Evolutionary conservation across 2,113 vertebrate species (phyloP), one percentile per base, ranked within the genome.

Genomic region (Urocitellus parryii): DNA sequence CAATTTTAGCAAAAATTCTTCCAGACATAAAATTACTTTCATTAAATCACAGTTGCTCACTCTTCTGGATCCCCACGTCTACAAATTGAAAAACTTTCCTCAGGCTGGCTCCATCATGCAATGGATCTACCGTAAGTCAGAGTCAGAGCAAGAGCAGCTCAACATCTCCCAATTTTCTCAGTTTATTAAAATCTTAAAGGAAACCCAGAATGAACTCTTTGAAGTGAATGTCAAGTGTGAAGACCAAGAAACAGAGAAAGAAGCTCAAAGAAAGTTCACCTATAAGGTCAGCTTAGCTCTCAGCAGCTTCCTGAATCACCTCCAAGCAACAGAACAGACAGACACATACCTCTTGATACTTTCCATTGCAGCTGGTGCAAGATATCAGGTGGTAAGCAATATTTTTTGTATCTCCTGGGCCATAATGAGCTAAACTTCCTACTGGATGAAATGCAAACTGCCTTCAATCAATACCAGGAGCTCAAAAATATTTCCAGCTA

Each of bases 331-430:
- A 25, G 34, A 29, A 8, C 85, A 98, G 72, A 20, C 67, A 65
- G 98, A 98, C 25, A 22, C 9, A 53, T 81, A 98, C 2, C 9
- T 98, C 0, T 45, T 99, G 97, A 27, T 99, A 68, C 94, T 98
- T 27, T 95, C 88, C 8, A 96, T 98, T 79, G 96, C 20, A 0
- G 87, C 45, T 84, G 97, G 81, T 11, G 24, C 8, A 4, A 98
- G 98, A 1, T 98, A 98, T 70, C 77, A 78, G 17, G 63, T 17
- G 24, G 70, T 37, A 78, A 45, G 76, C 0, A 77, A 74, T 27
- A 93, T n/a, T 63, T 98, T 99, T 51, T 94, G 6, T 29, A 65
- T 84, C 94, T 96, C 2, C 93, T 99, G 2, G 96, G 96, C 0
- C 72, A 3, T 20, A 34, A 96, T 14, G 98, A 99, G 27, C 82